Percentiles rank a stretch among this genome's conserved stretches.
These are phyloP conservation scores for Andrena fulva DNA, from an alignment of 2,888 invertebrate species.

Conservation along the genomic window DNA sequence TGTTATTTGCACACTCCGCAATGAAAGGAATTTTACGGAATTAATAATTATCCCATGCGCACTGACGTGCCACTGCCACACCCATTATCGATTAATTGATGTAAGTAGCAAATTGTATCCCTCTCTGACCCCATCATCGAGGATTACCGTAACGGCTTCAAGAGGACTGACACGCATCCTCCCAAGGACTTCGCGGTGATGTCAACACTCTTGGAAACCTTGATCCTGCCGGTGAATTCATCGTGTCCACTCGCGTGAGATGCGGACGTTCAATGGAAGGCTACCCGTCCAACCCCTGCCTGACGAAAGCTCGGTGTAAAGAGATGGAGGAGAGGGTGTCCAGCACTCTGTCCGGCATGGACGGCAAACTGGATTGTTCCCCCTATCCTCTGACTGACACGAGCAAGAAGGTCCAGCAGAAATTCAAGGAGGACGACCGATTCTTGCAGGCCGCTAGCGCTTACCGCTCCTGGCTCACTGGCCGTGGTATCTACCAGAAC, in stretches of 20 bases:
- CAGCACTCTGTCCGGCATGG: conserved; percentile 91
- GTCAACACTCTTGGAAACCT: conserved; percentile 95
- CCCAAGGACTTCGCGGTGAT: conserved; percentile 97
- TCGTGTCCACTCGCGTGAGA: conserved; percentile 98
- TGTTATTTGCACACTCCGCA: too few species aligned
- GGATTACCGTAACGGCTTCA: conserved; percentile 98
- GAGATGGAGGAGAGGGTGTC: conserved; percentile 98
- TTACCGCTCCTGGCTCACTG: conserved; percentile 98
- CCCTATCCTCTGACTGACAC: conserved; percentile 98
- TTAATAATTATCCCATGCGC: too few species aligned
- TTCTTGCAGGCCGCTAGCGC: conserved; percentile 97
- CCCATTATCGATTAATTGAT: too few species aligned
- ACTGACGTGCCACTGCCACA: too few species aligned
- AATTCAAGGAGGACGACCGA: conserved; percentile 98
- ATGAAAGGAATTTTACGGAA: too few species aligned
- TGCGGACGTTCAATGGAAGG: conserved; percentile 98
- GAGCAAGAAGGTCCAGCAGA: conserved; percentile 98
- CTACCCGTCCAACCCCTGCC: conserved; percentile 98
- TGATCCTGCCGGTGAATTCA: conserved; percentile 95
- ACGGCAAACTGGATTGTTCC: conserved; percentile 95
- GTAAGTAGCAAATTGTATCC: background rate
- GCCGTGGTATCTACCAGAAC: conserved; percentile 99
- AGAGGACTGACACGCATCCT: conserved; percentile 97
- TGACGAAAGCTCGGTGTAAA: conserved; percentile 98
- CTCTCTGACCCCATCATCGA: conserved; percentile 99